Percentiles rank a stretch among this genome's conserved stretches.
These are phyloP conservation scores for Orthosia cruda DNA, from an alignment of 2,888 invertebrate genomes.

Conservation along the genomic window DNA sequence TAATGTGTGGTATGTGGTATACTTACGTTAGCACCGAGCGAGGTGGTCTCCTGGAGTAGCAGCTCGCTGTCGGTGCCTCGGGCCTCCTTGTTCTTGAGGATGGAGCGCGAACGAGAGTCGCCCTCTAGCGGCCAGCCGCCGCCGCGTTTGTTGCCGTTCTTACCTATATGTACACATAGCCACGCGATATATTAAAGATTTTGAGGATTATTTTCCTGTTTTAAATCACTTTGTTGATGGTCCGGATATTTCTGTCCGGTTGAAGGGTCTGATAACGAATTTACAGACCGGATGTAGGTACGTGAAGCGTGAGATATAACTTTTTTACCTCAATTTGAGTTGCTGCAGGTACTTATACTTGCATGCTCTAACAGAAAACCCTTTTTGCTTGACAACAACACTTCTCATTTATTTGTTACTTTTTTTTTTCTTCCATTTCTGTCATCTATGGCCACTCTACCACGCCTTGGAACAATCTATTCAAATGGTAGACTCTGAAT, in stretches of 20 bases:
- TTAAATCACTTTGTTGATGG: neutral
- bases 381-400: neutral
- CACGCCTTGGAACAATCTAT: neutral
- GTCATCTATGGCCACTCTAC: neutral
- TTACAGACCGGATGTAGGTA: no score
- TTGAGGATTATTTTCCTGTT: neutral
- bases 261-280: neutral
- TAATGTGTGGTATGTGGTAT: no score
- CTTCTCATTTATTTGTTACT: neutral
- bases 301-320: no score
- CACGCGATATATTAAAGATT: neutral
- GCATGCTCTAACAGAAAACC: neutral
- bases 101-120: constrained; percentile 89
- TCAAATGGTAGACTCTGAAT: neutral
- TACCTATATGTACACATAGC: constrained; percentile 78
- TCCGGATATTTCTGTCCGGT: neutral
- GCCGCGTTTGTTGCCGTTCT: constrained; percentile 89
- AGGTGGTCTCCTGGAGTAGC: constrained; percentile 89
- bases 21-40: constrained; percentile 89
- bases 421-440: no score
- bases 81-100: constrained; percentile 90
- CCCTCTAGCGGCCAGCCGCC: constrained; percentile 87
- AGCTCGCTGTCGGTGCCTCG: constrained; percentile 91
- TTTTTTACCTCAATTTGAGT: no score
- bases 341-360: no score